A percentile compares a stretch with the other conserved stretches of the same genome.
These are phyloP conservation scores for Ophonus ardosiacus DNA, from an alignment of 2,888 invertebrate genomes.

Conservation along the genomic window DNA sequence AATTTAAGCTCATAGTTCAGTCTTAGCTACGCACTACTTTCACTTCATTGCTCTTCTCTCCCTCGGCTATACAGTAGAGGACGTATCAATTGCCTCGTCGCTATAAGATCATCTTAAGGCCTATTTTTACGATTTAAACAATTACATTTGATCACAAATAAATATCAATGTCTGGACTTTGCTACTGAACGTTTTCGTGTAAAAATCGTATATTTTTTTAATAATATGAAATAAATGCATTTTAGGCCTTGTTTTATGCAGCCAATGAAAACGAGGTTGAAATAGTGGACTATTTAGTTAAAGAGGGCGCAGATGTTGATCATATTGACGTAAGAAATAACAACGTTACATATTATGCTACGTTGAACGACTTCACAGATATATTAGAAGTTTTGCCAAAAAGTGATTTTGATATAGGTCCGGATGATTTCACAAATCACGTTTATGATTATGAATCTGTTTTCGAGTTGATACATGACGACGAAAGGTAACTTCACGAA, in stretches of 20 bases:
- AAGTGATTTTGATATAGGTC: conserved; percentile 70
- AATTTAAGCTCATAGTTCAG: too few relatives aligned
- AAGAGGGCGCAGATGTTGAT: conserved; percentile 76
- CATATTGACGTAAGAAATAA: conserved; percentile 77
- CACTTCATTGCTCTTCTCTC: too few relatives aligned
- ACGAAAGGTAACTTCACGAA: conserved; percentile 65
- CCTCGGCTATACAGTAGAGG: too few relatives aligned
- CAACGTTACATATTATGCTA: conserved; percentile 78
- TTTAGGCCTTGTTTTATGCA: conserved; percentile 82
- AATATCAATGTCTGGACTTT: too few relatives aligned
- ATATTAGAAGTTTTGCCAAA: conserved; percentile 76
- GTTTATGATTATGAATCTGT: conserved; percentile 67
- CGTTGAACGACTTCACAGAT: conserved; percentile 76
- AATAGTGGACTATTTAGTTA: conserved; percentile 78
- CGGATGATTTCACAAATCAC: conserved; percentile 62
- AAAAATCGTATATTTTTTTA: not conserved
- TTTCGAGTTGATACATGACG: conserved; percentile 65
- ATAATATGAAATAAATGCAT: conserved; percentile 65
- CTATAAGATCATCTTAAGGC: too few relatives aligned
- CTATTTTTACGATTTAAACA: too few relatives aligned
- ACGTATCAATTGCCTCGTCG: too few relatives aligned
- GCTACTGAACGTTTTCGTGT: not conserved
- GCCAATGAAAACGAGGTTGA: conserved; percentile 78
- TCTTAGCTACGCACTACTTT: too few relatives aligned
- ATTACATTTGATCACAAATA: too few relatives aligned